phyloP scores from a whole-genome alignment of 1,140 invertebrate genomes.

The Acromyrmex echinatior region DNA sequence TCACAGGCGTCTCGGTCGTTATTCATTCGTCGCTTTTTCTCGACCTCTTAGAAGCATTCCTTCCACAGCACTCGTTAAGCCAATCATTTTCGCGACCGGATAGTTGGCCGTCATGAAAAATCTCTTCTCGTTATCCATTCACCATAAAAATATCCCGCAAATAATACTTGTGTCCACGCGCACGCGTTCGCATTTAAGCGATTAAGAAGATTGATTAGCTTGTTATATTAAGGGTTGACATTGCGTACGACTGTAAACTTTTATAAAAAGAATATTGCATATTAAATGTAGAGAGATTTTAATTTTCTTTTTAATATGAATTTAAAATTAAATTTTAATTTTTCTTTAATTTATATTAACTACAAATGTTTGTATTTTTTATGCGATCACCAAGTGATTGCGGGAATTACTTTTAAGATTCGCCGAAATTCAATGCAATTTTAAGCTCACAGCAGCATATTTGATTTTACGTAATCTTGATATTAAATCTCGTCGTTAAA shows the following conservation, averaged over 20 bases:
- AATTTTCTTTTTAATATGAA: neutral
- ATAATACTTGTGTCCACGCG: neutral
- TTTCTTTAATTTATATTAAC: neutral
- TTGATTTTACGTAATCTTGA: constrained; percentile 10
- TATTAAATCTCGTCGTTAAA: constrained; percentile 12
- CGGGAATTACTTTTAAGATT: neutral
- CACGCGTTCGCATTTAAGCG: neutral
- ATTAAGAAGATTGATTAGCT: constrained; percentile 27
- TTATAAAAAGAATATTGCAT: constrained; percentile 17
- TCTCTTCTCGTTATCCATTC: constrained; percentile 49
- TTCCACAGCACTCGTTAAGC: constrained; percentile 57
- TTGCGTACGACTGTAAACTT: constrained; percentile 9
- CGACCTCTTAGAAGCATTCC: constrained; percentile 55
- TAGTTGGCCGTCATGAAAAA: constrained; percentile 42
- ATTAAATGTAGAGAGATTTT: neutral
- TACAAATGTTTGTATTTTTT: neutral
- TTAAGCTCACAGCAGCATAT: neutral
- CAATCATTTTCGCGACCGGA: constrained; percentile 65
- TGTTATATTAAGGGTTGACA: neutral
- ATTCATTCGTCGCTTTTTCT: constrained; percentile 63
- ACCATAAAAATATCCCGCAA: constrained; percentile 38
- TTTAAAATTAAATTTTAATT: neutral
- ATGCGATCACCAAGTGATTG: neutral
- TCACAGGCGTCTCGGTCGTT: constrained; percentile 62
- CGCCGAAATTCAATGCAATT: constrained; percentile 12